Evolutionary conservation across 2,797 vertebrate genomes (phyloP), one percentile per base, ranked within the genome.

Genomic region (Syndactyla subalaris): DNA sequence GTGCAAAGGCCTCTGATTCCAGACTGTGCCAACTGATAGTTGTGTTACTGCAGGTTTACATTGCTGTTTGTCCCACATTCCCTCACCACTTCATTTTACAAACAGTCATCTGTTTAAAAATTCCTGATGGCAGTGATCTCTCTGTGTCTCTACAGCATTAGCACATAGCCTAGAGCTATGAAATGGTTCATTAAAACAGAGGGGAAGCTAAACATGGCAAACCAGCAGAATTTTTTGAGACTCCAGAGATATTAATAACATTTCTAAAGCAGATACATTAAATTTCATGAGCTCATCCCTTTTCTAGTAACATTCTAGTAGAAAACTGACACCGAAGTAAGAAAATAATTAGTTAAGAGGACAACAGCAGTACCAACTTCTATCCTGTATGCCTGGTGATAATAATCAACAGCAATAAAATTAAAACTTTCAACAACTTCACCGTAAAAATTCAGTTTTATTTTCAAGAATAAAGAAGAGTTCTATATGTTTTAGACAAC

Each of bases 81-180:
- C 45, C 34, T 85, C 48, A 61, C 24, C 21, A 36, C 71, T 87
- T 88, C 27, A 43, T 54, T 78, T 89, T 88, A 82, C 29, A 58
- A 94, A 76, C 63, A 85, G 76, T 90, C 80, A 88, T 95, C 80
- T 81, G 46, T 77, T 88, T 63, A 81, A 78, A 86, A 78, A 88
- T 70, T 88, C 76, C 73, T 88, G 92, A 92, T 85, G 70, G 62
- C 71, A 81, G 57, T 30, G 62, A 88, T 94, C 62, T 34, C 82
- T 68, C 79, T 76, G 43, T 32, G 58, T 46, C 52, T 86, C 48
- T 66, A 66, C 66, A 90, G 46, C 66, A 91, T 52, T 30, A 94
- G 36, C 73, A 86, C 48, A 66, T 38, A 84, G 88, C 90, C 93
- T 49, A 55, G n/a, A 90, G 96, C 96, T 92, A 75, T 8, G n/a